Conservation (phyloP, 2,888 invertebrate species). For the Malacosoma neustria region DNA sequence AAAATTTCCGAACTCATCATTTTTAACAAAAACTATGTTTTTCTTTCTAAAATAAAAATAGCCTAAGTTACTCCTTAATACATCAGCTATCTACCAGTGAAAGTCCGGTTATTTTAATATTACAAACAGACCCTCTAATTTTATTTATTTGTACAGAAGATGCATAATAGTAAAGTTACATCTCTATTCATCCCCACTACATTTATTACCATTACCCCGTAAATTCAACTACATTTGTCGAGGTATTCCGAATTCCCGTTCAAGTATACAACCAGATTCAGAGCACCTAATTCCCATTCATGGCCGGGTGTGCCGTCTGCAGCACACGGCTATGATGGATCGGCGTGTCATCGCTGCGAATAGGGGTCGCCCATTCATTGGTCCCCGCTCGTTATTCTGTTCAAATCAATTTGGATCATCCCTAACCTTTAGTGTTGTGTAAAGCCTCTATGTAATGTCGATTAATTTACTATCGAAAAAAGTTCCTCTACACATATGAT, state of each 20-base stretch:
- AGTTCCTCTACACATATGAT: neutral
- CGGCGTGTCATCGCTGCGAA: constrained; percentile 2
- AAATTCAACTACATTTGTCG: neutral
- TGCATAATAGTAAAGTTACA: no score
- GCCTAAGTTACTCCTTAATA: no score
- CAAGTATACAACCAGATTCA: neutral
- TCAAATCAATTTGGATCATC: constrained; percentile 73
- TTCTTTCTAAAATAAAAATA: no score
- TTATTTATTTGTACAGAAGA: no score
- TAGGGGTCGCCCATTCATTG: constrained; percentile 4
- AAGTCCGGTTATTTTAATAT: no score
- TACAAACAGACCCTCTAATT: no score
- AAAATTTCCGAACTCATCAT: no score
- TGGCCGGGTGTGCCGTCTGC: neutral
- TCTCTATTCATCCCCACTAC: neutral
- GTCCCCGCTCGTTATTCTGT: constrained; percentile 37
- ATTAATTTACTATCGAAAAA: neutral
- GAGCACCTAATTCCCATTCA: neutral
- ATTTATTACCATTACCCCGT: no score
- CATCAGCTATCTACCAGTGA: no score
- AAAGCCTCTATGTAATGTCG: neutral
- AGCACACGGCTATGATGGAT: constrained; percentile 1
- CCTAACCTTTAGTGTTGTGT: constrained; percentile 20
- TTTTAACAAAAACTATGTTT: no score
- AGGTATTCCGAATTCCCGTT: neutral